Evolutionary conservation across 2,888 invertebrate species (phyloP).

Genomic region (Mystacides longicornis): DNA sequence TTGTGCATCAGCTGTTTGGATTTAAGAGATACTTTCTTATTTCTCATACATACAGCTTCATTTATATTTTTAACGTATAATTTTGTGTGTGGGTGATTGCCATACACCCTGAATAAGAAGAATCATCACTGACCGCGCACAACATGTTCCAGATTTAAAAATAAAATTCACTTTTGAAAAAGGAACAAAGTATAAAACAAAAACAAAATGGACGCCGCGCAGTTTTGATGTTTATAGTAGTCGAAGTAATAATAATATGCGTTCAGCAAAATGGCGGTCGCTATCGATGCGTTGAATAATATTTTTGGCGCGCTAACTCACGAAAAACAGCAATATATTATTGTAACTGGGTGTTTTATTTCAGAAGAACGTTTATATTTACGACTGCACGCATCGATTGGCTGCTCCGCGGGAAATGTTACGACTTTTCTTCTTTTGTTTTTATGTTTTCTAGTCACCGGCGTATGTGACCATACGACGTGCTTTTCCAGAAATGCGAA

Average conservation of each 20-base stretch:
- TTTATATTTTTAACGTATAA: no score
- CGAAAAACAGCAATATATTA: no score
- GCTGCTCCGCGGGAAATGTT: not conserved
- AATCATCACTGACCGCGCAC: not conserved
- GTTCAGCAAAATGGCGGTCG: not conserved
- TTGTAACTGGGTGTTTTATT: no score
- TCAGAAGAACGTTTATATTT: not conserved
- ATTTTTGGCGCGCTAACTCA: not conserved
- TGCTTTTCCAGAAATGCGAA: no score
- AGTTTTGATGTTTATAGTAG: not conserved
- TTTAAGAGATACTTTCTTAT: no score
- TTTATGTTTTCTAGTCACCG: not conserved
- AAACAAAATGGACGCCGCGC: not conserved
- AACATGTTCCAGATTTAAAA: slow-evolving; percentile 2
- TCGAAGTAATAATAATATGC: not conserved
- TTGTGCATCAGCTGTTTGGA: no score
- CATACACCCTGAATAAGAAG: not conserved
- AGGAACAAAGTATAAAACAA: not conserved
- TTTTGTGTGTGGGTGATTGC: not conserved
- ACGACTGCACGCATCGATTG: not conserved
- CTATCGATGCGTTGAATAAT: not conserved
- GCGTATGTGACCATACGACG: not conserved
- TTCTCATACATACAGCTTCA: no score
- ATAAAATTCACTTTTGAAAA: not conserved
- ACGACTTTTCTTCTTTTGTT: not conserved